phyloP scores from a whole-genome alignment of 2,888 invertebrate species.

The Acrobasis consociella region DNA sequence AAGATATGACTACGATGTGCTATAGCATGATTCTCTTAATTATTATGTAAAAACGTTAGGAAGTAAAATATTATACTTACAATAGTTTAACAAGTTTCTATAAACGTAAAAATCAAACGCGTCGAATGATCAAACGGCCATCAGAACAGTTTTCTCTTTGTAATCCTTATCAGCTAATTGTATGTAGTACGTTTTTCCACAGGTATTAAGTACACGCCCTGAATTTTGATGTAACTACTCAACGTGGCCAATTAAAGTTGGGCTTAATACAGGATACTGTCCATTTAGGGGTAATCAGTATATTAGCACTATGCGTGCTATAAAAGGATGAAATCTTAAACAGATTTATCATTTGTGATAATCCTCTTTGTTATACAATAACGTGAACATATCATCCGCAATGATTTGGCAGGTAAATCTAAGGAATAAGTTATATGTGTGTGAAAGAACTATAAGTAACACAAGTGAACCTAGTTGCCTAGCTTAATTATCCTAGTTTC shows the following conservation, averaged over 20 bases:
- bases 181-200: not conserved
- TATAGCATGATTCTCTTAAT: no score
- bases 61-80: no score
- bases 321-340: conserved; percentile 16
- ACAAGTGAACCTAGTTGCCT: no score
- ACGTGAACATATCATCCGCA: conserved; percentile 8
- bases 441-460: no score
- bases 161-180: conserved; percentile 1
- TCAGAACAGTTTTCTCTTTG: conserved; percentile 20
- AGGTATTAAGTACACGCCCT: conserved; percentile 6
- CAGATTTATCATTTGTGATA: conserved; percentile 20
- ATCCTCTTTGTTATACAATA: conserved; percentile 2
- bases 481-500: no score
- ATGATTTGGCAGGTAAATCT: conserved; percentile 20
- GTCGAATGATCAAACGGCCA: not conserved
- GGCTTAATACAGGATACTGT: conserved; percentile 17
- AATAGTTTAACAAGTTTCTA: no score
- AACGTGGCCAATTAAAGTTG: not conserved
- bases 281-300: conserved; percentile 14
- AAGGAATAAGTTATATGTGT: not conserved
- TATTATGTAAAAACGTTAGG: no score
- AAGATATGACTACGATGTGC: no score
- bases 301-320: conserved; percentile 1
- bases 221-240: conserved; percentile 4
- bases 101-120: no score